Conservation (phyloP, 2,797 vertebrate genomes). For the Sylvia borin region DNA sequence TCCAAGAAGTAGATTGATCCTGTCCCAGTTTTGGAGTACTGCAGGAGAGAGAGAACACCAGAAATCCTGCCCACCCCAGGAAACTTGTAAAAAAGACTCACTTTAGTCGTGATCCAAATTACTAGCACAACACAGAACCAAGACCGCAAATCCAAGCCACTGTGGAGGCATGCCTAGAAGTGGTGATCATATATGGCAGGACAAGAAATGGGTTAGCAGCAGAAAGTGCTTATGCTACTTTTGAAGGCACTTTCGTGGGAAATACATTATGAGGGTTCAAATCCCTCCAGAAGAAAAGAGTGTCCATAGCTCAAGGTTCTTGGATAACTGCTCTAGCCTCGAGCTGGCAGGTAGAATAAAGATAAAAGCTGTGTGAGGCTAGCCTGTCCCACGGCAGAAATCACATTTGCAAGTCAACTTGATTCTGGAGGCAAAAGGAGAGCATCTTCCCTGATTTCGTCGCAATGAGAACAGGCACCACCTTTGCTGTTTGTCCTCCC, state of each 20-base stretch:
- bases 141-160: not conserved
- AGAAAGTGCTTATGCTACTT: not conserved
- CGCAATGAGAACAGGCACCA: fast-evolving
- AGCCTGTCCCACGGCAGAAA: not conserved
- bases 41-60: not conserved
- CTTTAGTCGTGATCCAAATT: not conserved
- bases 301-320: not conserved
- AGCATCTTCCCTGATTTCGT: not conserved
- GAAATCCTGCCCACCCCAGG: not conserved
- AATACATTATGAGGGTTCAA: fast-evolving
- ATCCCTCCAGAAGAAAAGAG: not conserved
- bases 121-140: fast-evolving
- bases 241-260: not conserved
- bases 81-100: not conserved
- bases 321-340: not conserved
- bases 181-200: too few relatives aligned
- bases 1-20: not conserved
- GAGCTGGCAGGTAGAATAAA: not conserved
- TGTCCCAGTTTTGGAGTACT: not conserved
- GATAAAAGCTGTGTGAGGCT: not conserved
- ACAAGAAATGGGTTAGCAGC: not conserved
- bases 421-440: not conserved
- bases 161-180: not conserved
- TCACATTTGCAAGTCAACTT: not conserved
- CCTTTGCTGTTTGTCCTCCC: not conserved